A percentile compares a stretch with the other conserved stretches of the same genome.
Conservation (phyloP, 2,888 invertebrate genomes). For the Cheilosia grossa region DNA sequence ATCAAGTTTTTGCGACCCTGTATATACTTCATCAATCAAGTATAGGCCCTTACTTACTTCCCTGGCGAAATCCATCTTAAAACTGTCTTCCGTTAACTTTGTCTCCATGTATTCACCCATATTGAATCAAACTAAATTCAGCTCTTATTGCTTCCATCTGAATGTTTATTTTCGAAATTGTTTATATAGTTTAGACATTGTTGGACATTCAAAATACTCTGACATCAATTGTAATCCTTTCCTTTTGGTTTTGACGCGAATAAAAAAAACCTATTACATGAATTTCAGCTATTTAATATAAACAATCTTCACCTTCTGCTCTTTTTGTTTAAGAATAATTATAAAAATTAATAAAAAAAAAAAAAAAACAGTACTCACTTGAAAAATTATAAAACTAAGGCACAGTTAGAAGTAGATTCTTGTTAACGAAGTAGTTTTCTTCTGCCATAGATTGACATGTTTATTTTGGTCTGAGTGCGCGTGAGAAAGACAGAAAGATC, state of each 20-base stretch:
- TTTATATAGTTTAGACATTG: conserved; percentile 37
- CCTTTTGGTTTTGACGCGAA: neutral
- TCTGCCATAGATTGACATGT: neutral
- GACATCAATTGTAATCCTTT: neutral
- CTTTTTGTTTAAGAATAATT: conserved; percentile 34
- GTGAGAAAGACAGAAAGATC: neutral
- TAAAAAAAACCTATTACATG: conserved; percentile 25
- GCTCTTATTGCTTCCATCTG: conserved; percentile 5
- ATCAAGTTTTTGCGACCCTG: too few species aligned
- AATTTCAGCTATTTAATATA: conserved; percentile 45
- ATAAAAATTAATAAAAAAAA: conserved; percentile 41
- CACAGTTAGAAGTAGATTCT: conserved; percentile 64
- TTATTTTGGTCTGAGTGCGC: conserved; percentile 16
- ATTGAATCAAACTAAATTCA: neutral
- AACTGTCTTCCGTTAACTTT: too few species aligned
- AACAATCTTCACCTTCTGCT: conserved; percentile 22
- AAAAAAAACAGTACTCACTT: conserved; percentile 14
- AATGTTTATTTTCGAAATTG: conserved; percentile 2
- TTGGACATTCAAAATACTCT: conserved; percentile 26
- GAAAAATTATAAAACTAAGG: conserved; percentile 55
- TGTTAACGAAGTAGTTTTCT: conserved; percentile 25
- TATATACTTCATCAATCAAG: too few species aligned
- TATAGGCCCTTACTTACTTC: too few species aligned
- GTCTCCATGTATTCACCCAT: neutral
- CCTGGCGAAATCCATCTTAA: too few species aligned